These are phyloP conservation scores for Hydropotes inermis DNA, from an alignment of 2,113 vertebrate species.

Conservation along the genomic window DNA sequence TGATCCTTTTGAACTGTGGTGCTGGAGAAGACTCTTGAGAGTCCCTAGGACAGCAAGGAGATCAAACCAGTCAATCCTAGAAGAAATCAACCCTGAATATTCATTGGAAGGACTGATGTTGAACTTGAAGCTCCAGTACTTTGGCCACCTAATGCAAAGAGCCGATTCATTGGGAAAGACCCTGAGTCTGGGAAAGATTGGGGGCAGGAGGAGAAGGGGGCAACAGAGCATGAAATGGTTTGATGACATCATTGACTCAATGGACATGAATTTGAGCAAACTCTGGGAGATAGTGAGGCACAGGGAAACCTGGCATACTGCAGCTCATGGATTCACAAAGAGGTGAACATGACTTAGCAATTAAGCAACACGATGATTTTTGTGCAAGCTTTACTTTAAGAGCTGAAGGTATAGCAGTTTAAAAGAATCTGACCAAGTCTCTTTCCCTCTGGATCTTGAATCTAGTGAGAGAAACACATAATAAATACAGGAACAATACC, in stretches of 20 bases:
- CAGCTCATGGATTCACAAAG: not conserved
- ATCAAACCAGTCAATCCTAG: not conserved
- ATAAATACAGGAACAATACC: not conserved
- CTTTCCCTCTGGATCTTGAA: not conserved
- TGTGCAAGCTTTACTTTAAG: not conserved
- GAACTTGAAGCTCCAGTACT: not conserved
- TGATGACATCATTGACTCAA: not conserved
- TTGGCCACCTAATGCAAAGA: not conserved
- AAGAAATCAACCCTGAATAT: not conserved
- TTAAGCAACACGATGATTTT: not conserved
- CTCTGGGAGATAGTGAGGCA: not conserved
- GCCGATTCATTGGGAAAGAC: not conserved
- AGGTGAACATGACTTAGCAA: not conserved
- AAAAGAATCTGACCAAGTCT: not conserved
- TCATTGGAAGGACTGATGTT: not conserved
- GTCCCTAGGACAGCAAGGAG: rapidly evolving
- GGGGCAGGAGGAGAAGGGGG: not conserved
- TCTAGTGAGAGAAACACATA: not conserved
- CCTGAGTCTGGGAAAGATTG: not conserved
- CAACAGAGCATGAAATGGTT: not conserved
- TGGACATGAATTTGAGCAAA: not conserved
- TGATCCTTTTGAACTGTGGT: not conserved
- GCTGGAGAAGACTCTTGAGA: not conserved
- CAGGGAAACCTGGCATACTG: not conserved
- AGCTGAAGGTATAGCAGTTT: not conserved